phyloP scores from a whole-genome alignment of 37 sponge, comb jelly and placozoan genomes.

The Chondrilla cf. caribensis region DNA sequence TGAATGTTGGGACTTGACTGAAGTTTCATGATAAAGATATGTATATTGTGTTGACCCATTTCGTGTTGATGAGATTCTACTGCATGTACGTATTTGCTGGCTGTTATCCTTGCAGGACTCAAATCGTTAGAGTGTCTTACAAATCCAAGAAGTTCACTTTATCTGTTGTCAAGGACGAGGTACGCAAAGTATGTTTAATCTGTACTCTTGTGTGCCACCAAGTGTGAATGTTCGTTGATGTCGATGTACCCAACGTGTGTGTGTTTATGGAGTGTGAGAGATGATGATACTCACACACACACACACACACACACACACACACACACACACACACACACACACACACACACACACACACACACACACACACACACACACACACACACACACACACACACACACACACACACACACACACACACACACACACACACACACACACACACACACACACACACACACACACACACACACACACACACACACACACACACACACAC shows the following conservation, averaged over 20 bases:
- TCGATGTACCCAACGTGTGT: too few relatives aligned
- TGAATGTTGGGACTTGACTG: too few relatives aligned
- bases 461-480: neutral
- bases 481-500: conserved; percentile 19
- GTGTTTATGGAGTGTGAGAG: neutral
- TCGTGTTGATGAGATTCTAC: too few relatives aligned
- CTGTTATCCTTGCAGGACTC: neutral
- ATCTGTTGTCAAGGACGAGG: conserved; percentile 20
- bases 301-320: neutral
- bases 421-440: conserved; percentile 6
- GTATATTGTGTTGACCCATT: too few relatives aligned
- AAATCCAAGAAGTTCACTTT: conserved; percentile 25
- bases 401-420: conserved; percentile 13
- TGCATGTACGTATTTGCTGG: too few relatives aligned
- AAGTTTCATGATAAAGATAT: too few relatives aligned
- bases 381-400: conserved; percentile 23
- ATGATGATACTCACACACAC: neutral
- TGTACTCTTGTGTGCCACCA: too few relatives aligned
- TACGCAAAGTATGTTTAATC: neutral
- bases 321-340: neutral
- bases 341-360: neutral
- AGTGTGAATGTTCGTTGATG: too few relatives aligned
- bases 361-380: neutral
- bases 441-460: neutral
- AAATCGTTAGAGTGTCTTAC: conserved; percentile 7